Base-by-base conservation (phyloP, 2,797 vertebrate species). In the Acanthornis magna region DNA sequence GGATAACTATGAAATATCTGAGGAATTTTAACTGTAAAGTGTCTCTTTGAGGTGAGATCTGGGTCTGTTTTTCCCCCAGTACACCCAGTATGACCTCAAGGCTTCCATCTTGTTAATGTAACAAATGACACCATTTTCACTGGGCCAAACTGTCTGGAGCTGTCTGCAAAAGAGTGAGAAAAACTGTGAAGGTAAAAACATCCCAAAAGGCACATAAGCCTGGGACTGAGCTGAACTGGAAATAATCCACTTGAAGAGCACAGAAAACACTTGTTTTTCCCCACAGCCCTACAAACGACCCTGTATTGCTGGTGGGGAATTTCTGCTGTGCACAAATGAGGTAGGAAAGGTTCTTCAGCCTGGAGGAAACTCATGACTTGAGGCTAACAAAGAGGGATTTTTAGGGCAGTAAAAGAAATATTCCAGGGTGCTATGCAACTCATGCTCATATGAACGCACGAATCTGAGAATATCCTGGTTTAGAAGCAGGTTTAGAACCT, bases 391-490 rank as follows among this genome's bases (percentile, higher is more conserved):
- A 54, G 21, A 83, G 8, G 27, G 17, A 40, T 5, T 61, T 89
- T 75, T 25, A 54, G 36, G 20, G 9, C 70, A 8, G 29, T 16
- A 30, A 57, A 91, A 38, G 13, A 81, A 76, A 32, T 34, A 38
- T 21, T 77, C 2, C 36, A 50, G 70, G n/a, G 8, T 38, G 21
- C 11, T 60, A 20, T 26, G 57, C 15, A 58, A 21, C 4, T 70
- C 7, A 4, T 45, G 14, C 4, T 29, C 10, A 13, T 18, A 15
- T 6, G 5, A 18, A 5, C 7, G 4, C 9, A 8, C 0, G 3
- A 36, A n/a, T 32, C 25, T 71, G 65, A 27, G 51, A 68, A 62
- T 81, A 55, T 30, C 13, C 29, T 83, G 32, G 10, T 4, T 60
- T 13, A 54, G 9, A 72, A 9, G 13, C 27, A 42, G 17, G 10